Evolutionary conservation across 92 coral and sea anemone species (phyloP), one percentile per base, ranked within the genome.

Genomic region (Epizoanthus ramosus): DNA sequence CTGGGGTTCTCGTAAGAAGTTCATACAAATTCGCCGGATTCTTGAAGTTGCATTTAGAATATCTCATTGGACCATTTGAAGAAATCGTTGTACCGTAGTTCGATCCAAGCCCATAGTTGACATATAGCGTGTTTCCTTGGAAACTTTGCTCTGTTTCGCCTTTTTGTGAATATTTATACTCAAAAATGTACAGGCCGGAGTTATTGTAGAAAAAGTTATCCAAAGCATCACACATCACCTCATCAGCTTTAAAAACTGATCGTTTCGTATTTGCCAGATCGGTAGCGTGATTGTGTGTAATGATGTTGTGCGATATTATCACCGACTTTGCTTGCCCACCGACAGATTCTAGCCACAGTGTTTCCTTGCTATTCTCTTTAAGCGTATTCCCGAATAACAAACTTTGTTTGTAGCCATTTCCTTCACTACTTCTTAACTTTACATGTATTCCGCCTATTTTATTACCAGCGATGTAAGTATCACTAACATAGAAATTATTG

Each of bases 11-110:
- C 13, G 94, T 84, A 57, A 83, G 84, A 0, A 91, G 56, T 73
- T 91, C 94, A 64, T 88, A 91, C 56, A 91, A 67, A 74, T 91
- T 91, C 5, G 85, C 69, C 0, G 94, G 94, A 81, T 91, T 91
- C 70, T 88, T 91, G 6, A 91, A 58, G 77, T 68, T 85, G 41
- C 89, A 88, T 33, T 80, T 63, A 41, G 67, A 85, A 65, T 84
- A 90, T 52, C 70, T 19, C 89, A 91, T 85, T 15, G 94, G 94
- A 54, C 94, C 94, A 45, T 88, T 88, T 16, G 94, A 79, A 41
- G 74, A 57, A 18, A 85, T 72, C 19, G 94, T 91, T 17, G 86
- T 68, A 37, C 94, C 91, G 23, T 88, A 88, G 65, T 76, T 76
- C 14, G 39, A 19, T 8, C 84, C 84, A 8, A 13, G 86, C 12